Evolutionary conservation across 2,888 invertebrate genomes (phyloP).

Genomic region (Drosophila quinaria): DNA sequence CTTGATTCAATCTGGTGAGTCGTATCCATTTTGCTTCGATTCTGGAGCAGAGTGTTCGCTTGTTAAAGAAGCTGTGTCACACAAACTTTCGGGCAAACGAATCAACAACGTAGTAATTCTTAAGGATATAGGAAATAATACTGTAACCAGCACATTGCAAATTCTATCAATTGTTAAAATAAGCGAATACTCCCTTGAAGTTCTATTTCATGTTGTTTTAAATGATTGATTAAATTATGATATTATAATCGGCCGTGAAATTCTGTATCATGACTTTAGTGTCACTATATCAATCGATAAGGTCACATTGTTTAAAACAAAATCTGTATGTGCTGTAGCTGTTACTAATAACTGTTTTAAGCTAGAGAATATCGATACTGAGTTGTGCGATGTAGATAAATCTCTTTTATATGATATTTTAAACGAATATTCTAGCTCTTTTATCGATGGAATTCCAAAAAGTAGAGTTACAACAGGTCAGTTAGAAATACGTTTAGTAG

Average conservation of each 20-base stretch:
- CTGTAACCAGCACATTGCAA: slow-evolving; percentile 15
- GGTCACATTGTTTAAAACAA: slow-evolving; percentile 9
- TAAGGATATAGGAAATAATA: slow-evolving; percentile 11
- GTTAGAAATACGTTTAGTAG: too few species aligned
- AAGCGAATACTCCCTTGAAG: slow-evolving; percentile 7
- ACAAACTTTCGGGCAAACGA: slow-evolving; percentile 8
- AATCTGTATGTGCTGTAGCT: slow-evolving; percentile 8
- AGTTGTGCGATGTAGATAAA: slow-evolving; percentile 1
- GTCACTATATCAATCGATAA: slow-evolving; percentile 7
- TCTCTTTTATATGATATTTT: slow-evolving; percentile 3
- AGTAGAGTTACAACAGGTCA: too few species aligned
- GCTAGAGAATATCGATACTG: slow-evolving; percentile 3
- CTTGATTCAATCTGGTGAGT: slow-evolving; percentile 18
- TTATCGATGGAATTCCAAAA: neutral
- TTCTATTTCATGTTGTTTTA: slow-evolving; percentile 16
- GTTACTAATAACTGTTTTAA: slow-evolving; percentile 1
- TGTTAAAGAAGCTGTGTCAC: slow-evolving; percentile 2
- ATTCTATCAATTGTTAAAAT: slow-evolving; percentile 7
- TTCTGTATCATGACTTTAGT: slow-evolving; percentile 9
- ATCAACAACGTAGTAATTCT: slow-evolving; percentile 1
- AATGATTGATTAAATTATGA: slow-evolving; percentile 4
- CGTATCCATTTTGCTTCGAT: slow-evolving; percentile 17
- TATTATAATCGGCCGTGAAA: slow-evolving; percentile 18
- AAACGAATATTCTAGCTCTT: neutral
- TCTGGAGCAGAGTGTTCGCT: slow-evolving; percentile 6